Percentiles rank a stretch among this genome's conserved stretches.
phyloP scores from a whole-genome alignment of 2,888 invertebrate genomes.

The Clivina fossor region DNA sequence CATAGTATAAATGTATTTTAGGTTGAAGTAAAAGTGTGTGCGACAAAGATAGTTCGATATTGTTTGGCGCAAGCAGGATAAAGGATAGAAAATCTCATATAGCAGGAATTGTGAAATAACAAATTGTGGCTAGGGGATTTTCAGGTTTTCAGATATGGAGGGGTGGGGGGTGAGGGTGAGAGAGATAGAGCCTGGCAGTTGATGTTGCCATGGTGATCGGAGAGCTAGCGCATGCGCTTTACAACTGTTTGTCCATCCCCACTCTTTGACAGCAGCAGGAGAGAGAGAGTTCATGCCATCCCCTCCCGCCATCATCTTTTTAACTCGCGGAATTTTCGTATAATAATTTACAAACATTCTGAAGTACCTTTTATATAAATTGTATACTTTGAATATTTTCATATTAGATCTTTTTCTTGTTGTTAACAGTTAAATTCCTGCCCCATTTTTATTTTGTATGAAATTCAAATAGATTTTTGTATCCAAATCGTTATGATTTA shows the following conservation, averaged over 20 bases:
- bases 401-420: constrained; percentile 3
- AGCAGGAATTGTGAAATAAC: constrained; percentile 33
- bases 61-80: neutral
- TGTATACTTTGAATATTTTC: constrained; percentile 26
- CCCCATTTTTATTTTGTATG: too few species aligned
- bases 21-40: too few species aligned
- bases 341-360: constrained; percentile 31
- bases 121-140: constrained; percentile 30
- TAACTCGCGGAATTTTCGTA: neutral
- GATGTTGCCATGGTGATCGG: constrained; percentile 25
- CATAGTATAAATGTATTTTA: constrained; percentile 32
- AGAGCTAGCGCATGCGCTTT: constrained; percentile 14
- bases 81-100: constrained; percentile 26
- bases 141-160: constrained; percentile 3
- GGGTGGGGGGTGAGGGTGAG: too few species aligned
- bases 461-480: too few species aligned
- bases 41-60: constrained; percentile 6
- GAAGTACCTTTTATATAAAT: constrained; percentile 32
- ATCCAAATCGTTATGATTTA: too few species aligned
- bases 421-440: too few species aligned
- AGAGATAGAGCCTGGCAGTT: too few species aligned
- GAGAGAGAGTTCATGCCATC: constrained; percentile 2
- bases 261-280: neutral
- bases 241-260: neutral
- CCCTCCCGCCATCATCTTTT: neutral